A percentile compares a stretch with the other conserved stretches of the same genome.
phyloP scores from a whole-genome alignment of 2,888 invertebrate genomes.

The Protophormia terraenovae region DNA sequence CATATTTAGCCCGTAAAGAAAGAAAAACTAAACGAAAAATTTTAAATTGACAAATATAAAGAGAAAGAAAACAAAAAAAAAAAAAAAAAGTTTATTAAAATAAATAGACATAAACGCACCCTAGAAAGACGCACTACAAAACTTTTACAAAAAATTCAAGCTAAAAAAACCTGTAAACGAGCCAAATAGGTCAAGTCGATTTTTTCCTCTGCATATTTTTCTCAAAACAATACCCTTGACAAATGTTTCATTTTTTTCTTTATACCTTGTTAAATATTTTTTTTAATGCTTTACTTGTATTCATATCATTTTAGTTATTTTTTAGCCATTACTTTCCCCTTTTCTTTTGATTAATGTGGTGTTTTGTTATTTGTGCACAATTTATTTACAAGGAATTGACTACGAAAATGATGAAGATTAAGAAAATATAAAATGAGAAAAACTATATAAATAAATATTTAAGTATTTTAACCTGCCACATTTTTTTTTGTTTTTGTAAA shows the following conservation, averaged over 20 bases:
- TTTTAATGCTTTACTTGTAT: background rate
- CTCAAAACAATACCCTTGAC: slow-evolving; percentile 69
- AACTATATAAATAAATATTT: background rate
- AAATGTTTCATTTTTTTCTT: slow-evolving; percentile 17
- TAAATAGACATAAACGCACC: slow-evolving; percentile 40
- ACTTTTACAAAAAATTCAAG: background rate
- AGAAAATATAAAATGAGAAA: slow-evolving; percentile 8
- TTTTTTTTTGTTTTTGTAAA: no score
- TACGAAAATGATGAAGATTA: background rate
- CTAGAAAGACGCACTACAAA: slow-evolving; percentile 16
- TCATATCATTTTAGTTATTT: slow-evolving; percentile 34
- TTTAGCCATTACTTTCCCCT: slow-evolving; percentile 16
- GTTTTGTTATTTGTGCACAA: background rate
- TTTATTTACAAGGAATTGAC: slow-evolving; percentile 47
- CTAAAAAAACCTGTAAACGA: slow-evolving; percentile 35
- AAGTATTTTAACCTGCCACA: no score
- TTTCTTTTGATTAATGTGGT: slow-evolving; percentile 16
- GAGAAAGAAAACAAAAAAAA: background rate
- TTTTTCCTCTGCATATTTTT: slow-evolving; percentile 35
- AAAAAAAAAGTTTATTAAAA: background rate
- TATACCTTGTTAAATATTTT: slow-evolving; percentile 7
- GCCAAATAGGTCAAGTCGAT: slow-evolving; percentile 74
- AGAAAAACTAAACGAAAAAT: background rate
- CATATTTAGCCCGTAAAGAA: background rate
- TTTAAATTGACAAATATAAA: background rate